Percentiles rank a stretch among this genome's conserved stretches.
phyloP scores from a whole-genome alignment of 2,113 vertebrate species.

The Todiramphus chloris region DNA sequence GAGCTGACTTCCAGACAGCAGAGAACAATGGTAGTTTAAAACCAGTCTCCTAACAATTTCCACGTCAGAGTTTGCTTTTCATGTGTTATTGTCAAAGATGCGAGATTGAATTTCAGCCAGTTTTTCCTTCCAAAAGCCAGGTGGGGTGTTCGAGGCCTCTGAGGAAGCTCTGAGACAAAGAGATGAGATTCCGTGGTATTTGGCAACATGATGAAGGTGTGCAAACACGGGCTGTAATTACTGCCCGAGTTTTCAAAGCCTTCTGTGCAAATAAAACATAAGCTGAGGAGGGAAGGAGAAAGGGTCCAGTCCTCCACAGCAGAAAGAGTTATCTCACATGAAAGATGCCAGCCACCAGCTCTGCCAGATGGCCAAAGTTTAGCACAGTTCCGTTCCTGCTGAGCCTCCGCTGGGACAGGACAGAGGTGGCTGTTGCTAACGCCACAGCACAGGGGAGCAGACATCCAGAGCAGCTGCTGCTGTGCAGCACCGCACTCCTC shows the following conservation, averaged over 20 bases:
- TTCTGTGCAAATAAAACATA: background rate
- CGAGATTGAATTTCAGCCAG: slow-evolving; percentile 36
- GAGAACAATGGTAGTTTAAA: background rate
- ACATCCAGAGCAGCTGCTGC: background rate
- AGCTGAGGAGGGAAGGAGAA: background rate
- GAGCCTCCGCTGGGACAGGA: background rate
- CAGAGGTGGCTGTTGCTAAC: background rate
- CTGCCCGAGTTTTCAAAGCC: background rate
- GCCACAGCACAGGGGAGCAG: background rate
- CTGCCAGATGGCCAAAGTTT: background rate
- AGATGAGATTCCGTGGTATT: slow-evolving; percentile 35
- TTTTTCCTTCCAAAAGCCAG: slow-evolving; percentile 25
- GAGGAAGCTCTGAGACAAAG: background rate
- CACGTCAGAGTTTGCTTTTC: slow-evolving; percentile 10
- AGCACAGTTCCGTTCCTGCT: background rate
- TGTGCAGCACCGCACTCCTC: background rate
- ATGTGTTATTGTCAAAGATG: slow-evolving; percentile 6
- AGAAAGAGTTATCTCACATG: background rate
- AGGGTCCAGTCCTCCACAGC: background rate
- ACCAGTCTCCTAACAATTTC: background rate
- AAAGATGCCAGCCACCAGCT: background rate
- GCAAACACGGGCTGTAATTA: background rate
- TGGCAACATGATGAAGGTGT: slow-evolving; percentile 39
- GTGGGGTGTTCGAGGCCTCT: slow-evolving; percentile 8
- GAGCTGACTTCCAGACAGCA: background rate